Evolutionary conservation across 2,888 invertebrate species (phyloP).

Genomic region (Macaria notata): DNA sequence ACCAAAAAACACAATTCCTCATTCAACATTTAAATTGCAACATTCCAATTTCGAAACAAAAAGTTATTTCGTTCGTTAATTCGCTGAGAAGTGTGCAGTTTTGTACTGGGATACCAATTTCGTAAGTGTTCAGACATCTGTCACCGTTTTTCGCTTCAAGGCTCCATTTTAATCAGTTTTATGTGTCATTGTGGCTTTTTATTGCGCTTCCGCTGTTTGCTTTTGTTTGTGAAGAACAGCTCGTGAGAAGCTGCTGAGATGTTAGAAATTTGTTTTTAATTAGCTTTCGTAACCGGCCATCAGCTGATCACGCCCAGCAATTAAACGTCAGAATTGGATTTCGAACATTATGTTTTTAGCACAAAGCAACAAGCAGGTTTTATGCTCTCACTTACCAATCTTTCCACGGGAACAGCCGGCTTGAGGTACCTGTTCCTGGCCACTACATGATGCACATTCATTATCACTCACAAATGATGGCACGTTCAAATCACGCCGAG

Average conservation of each 20-base stretch:
- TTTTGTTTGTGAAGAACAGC: conserved; percentile 18
- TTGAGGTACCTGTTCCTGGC: conserved; percentile 55
- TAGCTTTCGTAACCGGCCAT: conserved; percentile 26
- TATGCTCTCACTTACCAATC: conserved; percentile 54
- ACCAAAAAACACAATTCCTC: conserved; percentile 53
- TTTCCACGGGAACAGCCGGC: conserved; percentile 41
- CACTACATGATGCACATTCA: conserved; percentile 67
- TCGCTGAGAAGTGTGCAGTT: conserved; percentile 55
- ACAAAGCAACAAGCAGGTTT: not conserved
- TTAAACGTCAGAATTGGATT: conserved; percentile 48
- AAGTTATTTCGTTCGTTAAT: conserved; percentile 35
- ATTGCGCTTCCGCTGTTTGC: conserved; percentile 32
- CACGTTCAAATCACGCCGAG: conserved; percentile 57
- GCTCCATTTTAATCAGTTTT: conserved; percentile 58
- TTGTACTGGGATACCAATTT: conserved; percentile 64
- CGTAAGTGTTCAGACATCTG: conserved; percentile 60
- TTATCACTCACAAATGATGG: conserved; percentile 45
- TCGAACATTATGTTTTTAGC: not conserved
- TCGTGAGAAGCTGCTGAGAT: conserved; percentile 7
- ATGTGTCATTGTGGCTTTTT: conserved; percentile 43
- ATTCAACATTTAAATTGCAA: conserved; percentile 48
- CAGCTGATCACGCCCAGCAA: conserved; percentile 61
- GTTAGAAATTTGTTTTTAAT: too few species aligned
- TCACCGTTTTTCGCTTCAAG: conserved; percentile 47
- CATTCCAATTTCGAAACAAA: conserved; percentile 36